A percentile compares a stretch with the other conserved stretches of the same genome.
Evolutionary conservation across 2,888 invertebrate genomes (phyloP).

Genomic region (Drosophila paranaensis): DNA sequence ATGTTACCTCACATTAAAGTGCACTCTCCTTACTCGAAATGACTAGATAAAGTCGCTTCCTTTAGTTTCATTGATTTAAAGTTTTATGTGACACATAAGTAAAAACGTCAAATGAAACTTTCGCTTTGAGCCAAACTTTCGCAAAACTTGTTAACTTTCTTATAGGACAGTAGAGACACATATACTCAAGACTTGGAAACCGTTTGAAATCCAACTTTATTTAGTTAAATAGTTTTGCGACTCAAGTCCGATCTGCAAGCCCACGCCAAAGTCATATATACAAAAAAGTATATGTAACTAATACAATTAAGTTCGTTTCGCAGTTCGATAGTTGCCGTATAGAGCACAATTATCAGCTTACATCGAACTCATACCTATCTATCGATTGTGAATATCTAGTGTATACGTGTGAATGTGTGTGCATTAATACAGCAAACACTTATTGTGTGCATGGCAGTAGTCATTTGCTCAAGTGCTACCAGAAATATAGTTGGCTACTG

Average conservation of each 20-base stretch:
- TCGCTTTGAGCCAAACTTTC: neutral
- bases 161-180: no score
- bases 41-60: neutral
- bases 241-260: neutral
- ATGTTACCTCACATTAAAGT: neutral
- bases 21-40: neutral
- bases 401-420: constrained; percentile 1
- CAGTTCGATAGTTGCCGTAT: constrained; percentile 5
- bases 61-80: neutral
- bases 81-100: neutral
- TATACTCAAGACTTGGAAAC: neutral
- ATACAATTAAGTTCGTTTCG: neutral
- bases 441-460: constrained; percentile 55
- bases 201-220: neutral
- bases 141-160: constrained; percentile 4
- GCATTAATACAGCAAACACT: constrained; percentile 18
- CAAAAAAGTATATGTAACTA: neutral
- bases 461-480: constrained; percentile 56
- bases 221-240: neutral
- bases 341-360: constrained; percentile 48
- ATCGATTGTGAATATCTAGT: neutral
- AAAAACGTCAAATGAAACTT: constrained; percentile 6
- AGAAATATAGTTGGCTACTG: constrained; percentile 55
- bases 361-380: constrained; percentile 32
- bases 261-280: neutral